Evolutionary conservation across 2,797 vertebrate species (phyloP).

Genomic region (Chloroceryle amazona): DNA sequence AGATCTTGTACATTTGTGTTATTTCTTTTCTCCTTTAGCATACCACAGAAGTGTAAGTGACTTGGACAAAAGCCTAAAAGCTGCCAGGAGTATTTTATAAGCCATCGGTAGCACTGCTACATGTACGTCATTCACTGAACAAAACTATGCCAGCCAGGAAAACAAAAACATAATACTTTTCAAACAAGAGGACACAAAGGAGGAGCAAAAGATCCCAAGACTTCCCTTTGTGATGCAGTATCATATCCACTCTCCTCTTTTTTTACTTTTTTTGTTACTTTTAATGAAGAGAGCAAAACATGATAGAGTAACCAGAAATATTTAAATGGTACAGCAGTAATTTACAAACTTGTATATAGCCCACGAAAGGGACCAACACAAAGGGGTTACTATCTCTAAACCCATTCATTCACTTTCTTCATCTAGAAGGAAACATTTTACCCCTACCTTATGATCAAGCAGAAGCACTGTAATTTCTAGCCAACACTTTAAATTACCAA

Average conservation of each 20-base stretch:
- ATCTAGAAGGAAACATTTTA: not conserved
- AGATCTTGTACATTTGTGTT: not conserved
- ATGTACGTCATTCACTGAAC: not conserved
- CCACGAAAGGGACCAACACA: not conserved
- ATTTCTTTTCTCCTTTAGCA: not conserved
- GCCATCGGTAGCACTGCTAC: not conserved
- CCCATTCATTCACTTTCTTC: not conserved
- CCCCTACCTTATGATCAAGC: not conserved
- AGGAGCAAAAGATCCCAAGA: not conserved
- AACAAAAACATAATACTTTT: not conserved
- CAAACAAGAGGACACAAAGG: not conserved
- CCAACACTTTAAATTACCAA: not conserved
- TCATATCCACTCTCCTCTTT: not conserved
- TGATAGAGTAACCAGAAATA: not conserved
- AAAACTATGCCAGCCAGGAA: not conserved
- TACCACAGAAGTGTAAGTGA: not conserved
- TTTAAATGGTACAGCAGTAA: not conserved
- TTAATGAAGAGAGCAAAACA: not conserved
- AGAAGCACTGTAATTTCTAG: not conserved
- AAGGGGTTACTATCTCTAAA: constrained; percentile 3
- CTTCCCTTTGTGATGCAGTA: not conserved
- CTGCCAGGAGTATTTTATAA: not conserved
- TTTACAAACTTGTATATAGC: not conserved
- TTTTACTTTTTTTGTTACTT: not conserved
- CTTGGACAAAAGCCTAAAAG: not conserved